Evolutionary conservation across 2,888 invertebrate genomes (phyloP).

Genomic region (Ormyrus rosae): DNA sequence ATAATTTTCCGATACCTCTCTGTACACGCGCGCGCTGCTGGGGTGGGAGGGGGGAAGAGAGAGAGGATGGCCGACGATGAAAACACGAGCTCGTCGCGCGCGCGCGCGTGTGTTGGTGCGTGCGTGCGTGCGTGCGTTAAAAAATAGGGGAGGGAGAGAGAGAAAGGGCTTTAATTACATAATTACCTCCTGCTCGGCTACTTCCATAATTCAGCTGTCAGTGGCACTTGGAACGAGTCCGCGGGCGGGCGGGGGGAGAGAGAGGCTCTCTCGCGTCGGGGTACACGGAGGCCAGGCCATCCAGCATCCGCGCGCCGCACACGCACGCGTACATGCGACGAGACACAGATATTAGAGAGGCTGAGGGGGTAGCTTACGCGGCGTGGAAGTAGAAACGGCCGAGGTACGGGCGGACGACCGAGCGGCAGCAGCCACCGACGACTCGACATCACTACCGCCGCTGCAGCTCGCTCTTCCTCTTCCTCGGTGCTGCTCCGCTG

Average conservation of each 20-base stretch:
- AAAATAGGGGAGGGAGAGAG: background rate
- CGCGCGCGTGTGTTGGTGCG: slow-evolving; percentile 1
- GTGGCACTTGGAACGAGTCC: background rate
- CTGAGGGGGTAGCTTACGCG: slow-evolving; percentile 17
- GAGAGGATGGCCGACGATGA: background rate
- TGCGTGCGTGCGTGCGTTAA: background rate
- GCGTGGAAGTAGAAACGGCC: slow-evolving; percentile 15
- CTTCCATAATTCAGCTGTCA: background rate
- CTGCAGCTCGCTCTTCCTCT: no score
- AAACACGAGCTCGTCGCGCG: slow-evolving; percentile 3
- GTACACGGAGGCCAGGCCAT: no score
- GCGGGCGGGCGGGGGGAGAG: no score
- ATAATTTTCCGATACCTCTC: slow-evolving; percentile 54
- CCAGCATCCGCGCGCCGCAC: background rate
- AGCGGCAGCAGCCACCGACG: background rate
- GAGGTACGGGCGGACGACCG: slow-evolving; percentile 1
- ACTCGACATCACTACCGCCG: no score
- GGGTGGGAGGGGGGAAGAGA: slow-evolving; percentile 10
- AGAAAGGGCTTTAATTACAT: slow-evolving; percentile 14
- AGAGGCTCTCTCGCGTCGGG: no score
- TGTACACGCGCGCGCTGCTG: slow-evolving; percentile 21
- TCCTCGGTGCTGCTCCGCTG: no score
- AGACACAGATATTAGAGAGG: background rate
- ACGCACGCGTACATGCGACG: background rate
- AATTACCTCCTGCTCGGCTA: background rate